A percentile compares a stretch with the other conserved stretches of the same genome.
Evolutionary conservation across 2,888 invertebrate species (phyloP).

Genomic region (Arctia plantaginis): DNA sequence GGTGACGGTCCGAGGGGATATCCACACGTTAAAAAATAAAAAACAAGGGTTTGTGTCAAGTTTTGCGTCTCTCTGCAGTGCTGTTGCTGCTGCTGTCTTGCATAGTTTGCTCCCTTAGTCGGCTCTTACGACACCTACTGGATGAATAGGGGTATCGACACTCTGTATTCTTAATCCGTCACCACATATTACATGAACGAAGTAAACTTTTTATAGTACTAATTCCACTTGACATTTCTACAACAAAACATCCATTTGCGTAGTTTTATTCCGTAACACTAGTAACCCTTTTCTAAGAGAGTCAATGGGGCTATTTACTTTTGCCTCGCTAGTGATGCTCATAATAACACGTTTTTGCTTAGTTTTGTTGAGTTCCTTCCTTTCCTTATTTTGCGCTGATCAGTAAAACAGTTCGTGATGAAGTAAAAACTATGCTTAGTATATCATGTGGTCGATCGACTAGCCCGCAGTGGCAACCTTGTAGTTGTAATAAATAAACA

Average conservation of each 20-base stretch:
- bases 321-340: background rate
- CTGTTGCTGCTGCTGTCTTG: too few species aligned
- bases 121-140: too few species aligned
- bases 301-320: conserved; percentile 7
- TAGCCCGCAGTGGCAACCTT: background rate
- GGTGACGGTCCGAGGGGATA: too few species aligned
- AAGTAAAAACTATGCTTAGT: background rate
- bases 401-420: too few species aligned
- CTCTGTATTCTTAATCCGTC: too few species aligned
- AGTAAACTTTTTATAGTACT: too few species aligned
- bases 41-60: too few species aligned
- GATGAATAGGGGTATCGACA: too few species aligned
- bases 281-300: conserved; percentile 2
- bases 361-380: background rate
- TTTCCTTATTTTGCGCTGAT: background rate
- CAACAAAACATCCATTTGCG: background rate
- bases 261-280: background rate
- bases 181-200: too few species aligned
- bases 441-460: background rate
- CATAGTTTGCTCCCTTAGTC: too few species aligned
- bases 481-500: background rate
- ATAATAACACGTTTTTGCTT: background rate
- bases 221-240: background rate
- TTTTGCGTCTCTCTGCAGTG: too few species aligned
- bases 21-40: too few species aligned